A percentile compares a stretch with the other conserved stretches of the same genome.
Conservation (phyloP, 2,888 invertebrate genomes). For the Drosophila kokeensis region DNA sequence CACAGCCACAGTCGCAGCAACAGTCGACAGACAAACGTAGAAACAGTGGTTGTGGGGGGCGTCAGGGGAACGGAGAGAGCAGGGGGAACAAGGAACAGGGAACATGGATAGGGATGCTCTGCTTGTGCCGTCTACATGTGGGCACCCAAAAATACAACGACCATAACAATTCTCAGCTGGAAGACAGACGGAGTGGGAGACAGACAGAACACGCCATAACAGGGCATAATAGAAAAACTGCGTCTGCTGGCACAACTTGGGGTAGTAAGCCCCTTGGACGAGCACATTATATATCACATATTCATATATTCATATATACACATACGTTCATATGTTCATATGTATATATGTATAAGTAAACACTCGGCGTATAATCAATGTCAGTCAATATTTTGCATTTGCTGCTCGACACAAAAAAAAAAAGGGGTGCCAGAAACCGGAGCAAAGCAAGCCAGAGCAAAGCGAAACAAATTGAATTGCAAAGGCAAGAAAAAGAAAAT, state of each 20-base stretch:
- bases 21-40: slow-evolving; percentile 3
- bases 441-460: slow-evolving; percentile 32
- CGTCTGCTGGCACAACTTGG: slow-evolving; percentile 47
- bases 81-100: neutral
- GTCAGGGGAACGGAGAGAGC: neutral
- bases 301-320: neutral
- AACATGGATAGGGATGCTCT: neutral
- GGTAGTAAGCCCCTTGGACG: slow-evolving; percentile 27
- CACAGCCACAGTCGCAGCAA: slow-evolving; percentile 9
- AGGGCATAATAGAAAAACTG: slow-evolving; percentile 71
- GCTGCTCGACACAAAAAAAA: slow-evolving; percentile 19
- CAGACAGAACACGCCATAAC: slow-evolving; percentile 55
- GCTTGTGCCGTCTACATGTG: slow-evolving; percentile 38
- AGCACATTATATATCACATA: slow-evolving; percentile 35
- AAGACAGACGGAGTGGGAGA: slow-evolving; percentile 6
- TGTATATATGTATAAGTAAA: slow-evolving; percentile 4
- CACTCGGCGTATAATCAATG: slow-evolving; percentile 64
- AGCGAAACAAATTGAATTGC: slow-evolving; percentile 64
- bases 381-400: slow-evolving; percentile 75
- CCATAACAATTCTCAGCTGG: slow-evolving; percentile 42
- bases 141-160: slow-evolving; percentile 51
- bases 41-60: neutral
- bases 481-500: slow-evolving; percentile 37
- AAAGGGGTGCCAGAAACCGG: slow-evolving; percentile 41
- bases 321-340: neutral